Percentiles rank a stretch among this genome's conserved stretches.
These are phyloP conservation scores for Copidosoma aretas DNA, from an alignment of 2,888 invertebrate species.

Conservation along the genomic window DNA sequence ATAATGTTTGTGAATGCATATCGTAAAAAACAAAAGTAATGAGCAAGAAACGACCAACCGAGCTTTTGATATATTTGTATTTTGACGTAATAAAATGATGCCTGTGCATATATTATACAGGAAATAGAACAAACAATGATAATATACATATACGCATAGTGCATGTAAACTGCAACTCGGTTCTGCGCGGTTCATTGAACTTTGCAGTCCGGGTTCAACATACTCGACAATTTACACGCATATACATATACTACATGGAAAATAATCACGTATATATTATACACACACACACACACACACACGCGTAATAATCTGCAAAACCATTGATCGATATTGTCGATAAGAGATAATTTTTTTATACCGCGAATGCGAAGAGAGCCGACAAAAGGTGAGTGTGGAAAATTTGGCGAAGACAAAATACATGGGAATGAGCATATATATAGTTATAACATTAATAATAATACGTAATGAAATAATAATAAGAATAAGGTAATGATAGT, in stretches of 20 bases:
- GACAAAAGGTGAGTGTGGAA: not conserved
- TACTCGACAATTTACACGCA: constrained; percentile 15
- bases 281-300: constrained; percentile 1
- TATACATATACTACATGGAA: not conserved
- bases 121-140: not conserved
- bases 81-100: too few species aligned
- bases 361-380: not conserved
- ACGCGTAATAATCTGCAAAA: constrained; percentile 20
- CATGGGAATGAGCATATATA: too few species aligned
- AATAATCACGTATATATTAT: not conserved
- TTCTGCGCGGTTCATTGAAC: constrained; percentile 20
- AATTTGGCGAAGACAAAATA: too few species aligned
- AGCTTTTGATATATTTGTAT: too few species aligned
- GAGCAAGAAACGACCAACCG: too few species aligned
- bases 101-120: not conserved
- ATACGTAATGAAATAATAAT: too few species aligned
- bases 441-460: too few species aligned
- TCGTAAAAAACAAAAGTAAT: too few species aligned
- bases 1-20: too few species aligned
- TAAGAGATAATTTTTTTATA: constrained; percentile 29
- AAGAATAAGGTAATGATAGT: too few species aligned
- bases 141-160: too few species aligned
- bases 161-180: too few species aligned
- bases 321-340: constrained; percentile 12
- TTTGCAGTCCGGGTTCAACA: constrained; percentile 17